A percentile compares a stretch with the other conserved stretches of the same genome.
Conservation (phyloP, 2,113 vertebrate genomes). For the Chrysochloris asiatica region DNA sequence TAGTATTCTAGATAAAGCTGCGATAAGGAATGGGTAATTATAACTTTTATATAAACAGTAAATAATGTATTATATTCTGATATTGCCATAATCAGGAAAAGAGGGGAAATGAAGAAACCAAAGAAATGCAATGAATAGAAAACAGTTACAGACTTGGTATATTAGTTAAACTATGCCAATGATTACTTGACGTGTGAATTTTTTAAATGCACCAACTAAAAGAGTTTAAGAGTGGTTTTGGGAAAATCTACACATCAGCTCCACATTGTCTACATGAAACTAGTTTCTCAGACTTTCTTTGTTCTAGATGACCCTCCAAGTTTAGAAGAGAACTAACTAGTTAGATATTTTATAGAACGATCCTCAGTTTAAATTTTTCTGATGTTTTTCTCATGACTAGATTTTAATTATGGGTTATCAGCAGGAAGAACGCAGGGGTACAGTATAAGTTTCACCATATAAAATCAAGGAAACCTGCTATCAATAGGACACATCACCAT, state of each 20-base stretch:
- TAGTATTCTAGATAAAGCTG: constrained; percentile 13
- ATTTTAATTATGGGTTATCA: background rate
- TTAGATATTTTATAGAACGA: background rate
- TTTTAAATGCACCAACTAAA: background rate
- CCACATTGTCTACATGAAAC: background rate
- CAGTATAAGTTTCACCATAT: background rate
- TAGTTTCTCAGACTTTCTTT: background rate
- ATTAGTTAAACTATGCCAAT: background rate
- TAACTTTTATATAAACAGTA: background rate
- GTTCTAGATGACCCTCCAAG: background rate
- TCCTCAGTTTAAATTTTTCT: background rate
- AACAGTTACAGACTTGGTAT: background rate
- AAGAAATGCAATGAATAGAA: background rate
- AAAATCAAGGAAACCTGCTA: no score
- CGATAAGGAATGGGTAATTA: background rate
- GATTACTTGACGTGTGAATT: background rate
- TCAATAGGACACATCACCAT: background rate
- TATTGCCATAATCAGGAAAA: background rate
- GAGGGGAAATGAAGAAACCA: background rate
- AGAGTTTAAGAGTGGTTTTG: background rate
- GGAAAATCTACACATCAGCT: no score
- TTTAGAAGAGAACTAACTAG: background rate
- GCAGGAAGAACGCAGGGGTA: background rate
- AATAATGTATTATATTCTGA: background rate
- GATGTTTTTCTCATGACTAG: background rate